Evolutionary conservation across 2,888 invertebrate species (phyloP).

Genomic region (Cantharis lateralis): DNA sequence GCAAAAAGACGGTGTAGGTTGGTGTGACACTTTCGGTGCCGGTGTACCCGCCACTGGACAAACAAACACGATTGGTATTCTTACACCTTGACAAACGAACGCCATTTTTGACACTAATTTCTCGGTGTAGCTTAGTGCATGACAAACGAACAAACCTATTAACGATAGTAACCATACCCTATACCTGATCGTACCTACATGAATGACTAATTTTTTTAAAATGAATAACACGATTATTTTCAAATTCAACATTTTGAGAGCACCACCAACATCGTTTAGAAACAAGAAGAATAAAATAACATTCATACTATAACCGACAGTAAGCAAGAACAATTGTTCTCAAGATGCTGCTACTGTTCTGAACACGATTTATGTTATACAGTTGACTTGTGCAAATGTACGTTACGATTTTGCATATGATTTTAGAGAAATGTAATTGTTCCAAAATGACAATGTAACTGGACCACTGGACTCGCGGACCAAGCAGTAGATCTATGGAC

Average conservation of each 20-base stretch:
- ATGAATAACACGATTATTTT: slow-evolving; percentile 3
- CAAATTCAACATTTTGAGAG: slow-evolving; percentile 37
- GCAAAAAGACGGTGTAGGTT: too few relatives aligned
- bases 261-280: slow-evolving; percentile 43
- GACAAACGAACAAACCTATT: too few relatives aligned
- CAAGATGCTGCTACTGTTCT: slow-evolving; percentile 56
- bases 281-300: slow-evolving; percentile 46
- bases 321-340: slow-evolving; percentile 56
- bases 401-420: slow-evolving; percentile 38
- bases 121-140: too few relatives aligned
- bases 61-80: too few relatives aligned
- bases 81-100: too few relatives aligned
- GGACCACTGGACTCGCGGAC: slow-evolving; percentile 45
- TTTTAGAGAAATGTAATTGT: slow-evolving; percentile 41
- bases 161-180: too few relatives aligned
- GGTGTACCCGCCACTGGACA: too few relatives aligned
- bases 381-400: slow-evolving; percentile 45
- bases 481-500: slow-evolving; percentile 49
- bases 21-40: too few relatives aligned
- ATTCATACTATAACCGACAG: slow-evolving; percentile 53
- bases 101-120: too few relatives aligned
- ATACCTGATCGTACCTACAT: neutral
- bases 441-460: slow-evolving; percentile 30
- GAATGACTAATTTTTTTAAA: neutral
- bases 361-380: slow-evolving; percentile 53